Percentiles rank a stretch among this genome's conserved stretches.
phyloP scores from a whole-genome alignment of 2,888 invertebrate genomes.

The Urechis unicinctus region DNA sequence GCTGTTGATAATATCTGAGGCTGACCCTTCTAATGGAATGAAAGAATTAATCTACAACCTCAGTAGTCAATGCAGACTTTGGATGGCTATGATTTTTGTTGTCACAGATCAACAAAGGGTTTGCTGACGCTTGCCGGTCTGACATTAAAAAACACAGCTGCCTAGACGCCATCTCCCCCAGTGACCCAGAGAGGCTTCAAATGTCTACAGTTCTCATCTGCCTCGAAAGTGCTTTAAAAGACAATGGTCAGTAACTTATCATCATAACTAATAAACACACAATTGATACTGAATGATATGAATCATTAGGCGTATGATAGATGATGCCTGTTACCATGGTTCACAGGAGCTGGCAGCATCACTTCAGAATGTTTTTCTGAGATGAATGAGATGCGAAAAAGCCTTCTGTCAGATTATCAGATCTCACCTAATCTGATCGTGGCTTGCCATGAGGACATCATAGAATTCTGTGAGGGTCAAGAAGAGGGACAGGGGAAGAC shows the following conservation, averaged over 20 bases:
- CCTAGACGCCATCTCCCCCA: conserved; percentile 60
- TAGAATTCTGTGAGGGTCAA: conserved; percentile 60
- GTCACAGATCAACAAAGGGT: conserved; percentile 53
- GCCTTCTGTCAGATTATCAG: conserved; percentile 86
- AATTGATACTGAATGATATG: background rate
- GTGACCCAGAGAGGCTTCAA: conserved; percentile 63
- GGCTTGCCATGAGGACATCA: conserved; percentile 54
- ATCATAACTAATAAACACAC: background rate
- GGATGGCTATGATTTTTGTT: background rate
- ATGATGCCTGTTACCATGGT: too few relatives aligned
- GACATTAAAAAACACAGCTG: conserved; percentile 84
- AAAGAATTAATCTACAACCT: too few relatives aligned
- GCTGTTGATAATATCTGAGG: conserved; percentile 62
- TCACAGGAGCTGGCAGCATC: too few relatives aligned
- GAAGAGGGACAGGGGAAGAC: conserved; percentile 69
- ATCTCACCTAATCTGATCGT: conserved; percentile 63
- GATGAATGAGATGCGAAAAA: conserved; percentile 82
- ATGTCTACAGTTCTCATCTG: conserved; percentile 88
- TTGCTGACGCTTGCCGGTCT: conserved; percentile 80
- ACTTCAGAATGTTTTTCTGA: conserved; percentile 71
- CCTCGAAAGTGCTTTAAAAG: conserved; percentile 61
- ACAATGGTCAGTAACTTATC: conserved; percentile 28
- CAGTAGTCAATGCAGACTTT: background rate
- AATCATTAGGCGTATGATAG: too few relatives aligned
- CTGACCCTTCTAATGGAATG: too few relatives aligned